Evolutionary conservation across 2,113 vertebrate genomes (phyloP).

Genomic region (Pterophyllum scalare): DNA sequence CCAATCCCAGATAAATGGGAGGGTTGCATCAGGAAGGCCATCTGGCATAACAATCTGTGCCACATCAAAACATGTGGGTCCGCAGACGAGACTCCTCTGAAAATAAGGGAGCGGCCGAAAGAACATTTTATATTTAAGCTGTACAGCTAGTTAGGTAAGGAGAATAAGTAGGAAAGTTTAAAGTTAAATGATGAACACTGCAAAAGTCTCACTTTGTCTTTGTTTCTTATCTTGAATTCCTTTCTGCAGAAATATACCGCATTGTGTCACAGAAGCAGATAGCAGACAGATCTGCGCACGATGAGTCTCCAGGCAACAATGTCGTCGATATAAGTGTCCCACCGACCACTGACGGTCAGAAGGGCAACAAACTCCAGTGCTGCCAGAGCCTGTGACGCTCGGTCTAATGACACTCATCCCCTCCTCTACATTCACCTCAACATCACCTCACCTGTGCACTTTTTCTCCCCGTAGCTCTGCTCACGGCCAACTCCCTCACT

Average conservation of each 20-base stretch:
- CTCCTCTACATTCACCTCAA: slow-evolving; percentile 48
- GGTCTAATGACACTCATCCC: slow-evolving; percentile 34
- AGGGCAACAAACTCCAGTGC: slow-evolving; percentile 95
- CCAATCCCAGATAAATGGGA: background rate
- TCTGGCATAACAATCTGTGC: background rate
- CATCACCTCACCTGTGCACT: slow-evolving; percentile 64
- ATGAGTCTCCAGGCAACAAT: slow-evolving; percentile 97
- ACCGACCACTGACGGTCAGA: slow-evolving; percentile 93
- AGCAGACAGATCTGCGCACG: slow-evolving; percentile 91
- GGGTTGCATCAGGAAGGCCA: background rate
- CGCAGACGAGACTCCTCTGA: rapidly evolving
- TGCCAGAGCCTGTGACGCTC: slow-evolving; percentile 95
- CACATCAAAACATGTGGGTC: background rate
- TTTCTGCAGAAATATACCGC: slow-evolving; percentile 92
- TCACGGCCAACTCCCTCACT: slow-evolving; percentile 69
- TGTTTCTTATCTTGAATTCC: background rate
- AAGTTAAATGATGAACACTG: background rate
- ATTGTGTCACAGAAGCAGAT: slow-evolving; percentile 99
- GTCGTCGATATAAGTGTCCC: slow-evolving; percentile 98
- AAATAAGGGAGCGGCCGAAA: background rate
- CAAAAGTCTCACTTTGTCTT: background rate
- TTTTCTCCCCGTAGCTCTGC: slow-evolving; percentile 59
- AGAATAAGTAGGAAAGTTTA: background rate
- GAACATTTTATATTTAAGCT: background rate
- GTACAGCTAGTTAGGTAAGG: background rate